Evolutionary conservation across 1,140 invertebrate genomes (phyloP).

Genomic region (Trachymyrmex cornetzi): DNA sequence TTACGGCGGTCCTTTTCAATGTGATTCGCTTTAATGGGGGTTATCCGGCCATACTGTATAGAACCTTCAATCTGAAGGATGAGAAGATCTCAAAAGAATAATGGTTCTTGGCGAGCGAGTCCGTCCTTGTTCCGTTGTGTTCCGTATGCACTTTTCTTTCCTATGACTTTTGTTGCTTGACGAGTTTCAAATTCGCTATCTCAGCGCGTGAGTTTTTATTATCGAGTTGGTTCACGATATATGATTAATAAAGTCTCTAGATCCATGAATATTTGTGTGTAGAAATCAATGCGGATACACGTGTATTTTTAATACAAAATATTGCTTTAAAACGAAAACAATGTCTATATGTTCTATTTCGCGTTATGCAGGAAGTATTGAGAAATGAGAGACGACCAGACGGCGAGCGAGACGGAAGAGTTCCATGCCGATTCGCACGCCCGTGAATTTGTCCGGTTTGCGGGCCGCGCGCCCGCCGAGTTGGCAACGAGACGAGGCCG

Average conservation of each 20-base stretch:
- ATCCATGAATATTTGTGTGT: background rate
- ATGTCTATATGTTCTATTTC: background rate
- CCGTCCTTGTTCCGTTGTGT: constrained; percentile 36
- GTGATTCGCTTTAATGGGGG: constrained; percentile 73
- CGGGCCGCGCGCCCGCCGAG: constrained; percentile 56
- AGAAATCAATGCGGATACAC: background rate
- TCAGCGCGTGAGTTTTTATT: background rate
- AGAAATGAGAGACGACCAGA: background rate
- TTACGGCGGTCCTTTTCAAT: constrained; percentile 72
- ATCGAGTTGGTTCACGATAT: background rate
- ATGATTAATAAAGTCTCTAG: background rate
- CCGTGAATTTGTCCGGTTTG: constrained; percentile 57
- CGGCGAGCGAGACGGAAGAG: constrained; percentile 1
- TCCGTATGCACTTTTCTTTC: constrained; percentile 43
- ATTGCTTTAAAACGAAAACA: background rate
- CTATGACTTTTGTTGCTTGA: constrained; percentile 50
- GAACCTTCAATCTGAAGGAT: constrained; percentile 47
- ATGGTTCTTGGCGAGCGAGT: constrained; percentile 58
- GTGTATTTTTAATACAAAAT: background rate
- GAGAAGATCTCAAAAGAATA: constrained; percentile 57
- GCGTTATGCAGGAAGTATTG: background rate
- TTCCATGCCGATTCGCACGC: constrained; percentile 55
- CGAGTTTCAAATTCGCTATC: constrained; percentile 15
- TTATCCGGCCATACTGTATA: constrained; percentile 49
- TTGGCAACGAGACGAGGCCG: constrained; percentile 55